Evolutionary conservation across 2,797 vertebrate genomes (phyloP).

Genomic region (Tiaroga cobitis): DNA sequence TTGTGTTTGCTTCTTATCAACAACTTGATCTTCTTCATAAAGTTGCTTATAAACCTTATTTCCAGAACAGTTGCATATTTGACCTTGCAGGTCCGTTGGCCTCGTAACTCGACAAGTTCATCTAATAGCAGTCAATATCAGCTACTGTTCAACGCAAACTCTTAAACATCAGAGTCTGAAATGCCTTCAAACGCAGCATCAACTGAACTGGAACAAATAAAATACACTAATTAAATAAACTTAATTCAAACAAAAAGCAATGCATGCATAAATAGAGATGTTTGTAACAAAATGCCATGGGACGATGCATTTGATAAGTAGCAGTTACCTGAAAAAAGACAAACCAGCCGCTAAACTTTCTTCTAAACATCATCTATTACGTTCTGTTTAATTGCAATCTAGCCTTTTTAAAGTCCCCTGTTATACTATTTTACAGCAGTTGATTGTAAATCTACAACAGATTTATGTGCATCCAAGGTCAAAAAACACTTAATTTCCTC

Average conservation of each 20-base stretch:
- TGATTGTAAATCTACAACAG: background rate
- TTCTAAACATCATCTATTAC: background rate
- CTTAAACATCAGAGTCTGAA: background rate
- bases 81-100: background rate
- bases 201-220: background rate
- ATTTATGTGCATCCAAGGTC: background rate
- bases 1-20: background rate
- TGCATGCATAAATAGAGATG: background rate
- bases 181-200: background rate
- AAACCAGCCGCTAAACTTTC: background rate
- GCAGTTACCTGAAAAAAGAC: too few species aligned
- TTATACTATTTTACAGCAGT: background rate
- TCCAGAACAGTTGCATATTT: background rate
- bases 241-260: background rate
- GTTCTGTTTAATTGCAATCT: background rate
- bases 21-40: background rate
- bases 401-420: background rate
- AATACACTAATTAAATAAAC: background rate
- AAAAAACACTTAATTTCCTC: background rate
- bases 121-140: background rate
- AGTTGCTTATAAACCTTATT: background rate
- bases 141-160: background rate
- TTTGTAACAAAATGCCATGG: background rate
- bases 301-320: background rate
- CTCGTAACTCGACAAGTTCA: background rate